phyloP scores from a whole-genome alignment of 2,888 invertebrate species.

The Syrista parreyssii region DNA sequence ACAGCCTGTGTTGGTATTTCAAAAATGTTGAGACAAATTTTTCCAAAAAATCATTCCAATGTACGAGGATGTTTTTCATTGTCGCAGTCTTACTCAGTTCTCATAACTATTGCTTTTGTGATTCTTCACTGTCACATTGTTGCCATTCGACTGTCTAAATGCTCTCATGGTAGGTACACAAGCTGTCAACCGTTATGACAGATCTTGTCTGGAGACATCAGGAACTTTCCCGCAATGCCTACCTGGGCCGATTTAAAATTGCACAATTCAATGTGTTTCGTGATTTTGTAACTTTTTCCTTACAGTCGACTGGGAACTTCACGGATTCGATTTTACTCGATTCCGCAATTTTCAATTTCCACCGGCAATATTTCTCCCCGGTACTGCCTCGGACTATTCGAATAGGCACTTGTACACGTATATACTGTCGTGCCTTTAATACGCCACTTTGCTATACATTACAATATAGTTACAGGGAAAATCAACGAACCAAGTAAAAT shows the following conservation, averaged over 20 bases:
- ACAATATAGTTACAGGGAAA: background rate
- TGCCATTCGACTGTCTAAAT: background rate
- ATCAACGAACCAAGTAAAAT: background rate
- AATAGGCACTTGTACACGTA: background rate
- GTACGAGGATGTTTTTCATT: background rate
- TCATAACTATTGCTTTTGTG: background rate
- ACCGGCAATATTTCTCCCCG: background rate
- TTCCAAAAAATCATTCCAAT: background rate
- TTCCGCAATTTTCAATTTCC: background rate
- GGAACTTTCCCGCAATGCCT: constrained; percentile 38
- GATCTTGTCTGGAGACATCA: constrained; percentile 26
- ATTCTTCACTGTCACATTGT: background rate
- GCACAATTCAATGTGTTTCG: constrained; percentile 29
- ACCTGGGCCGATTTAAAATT: constrained; percentile 34
- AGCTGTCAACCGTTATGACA: constrained; percentile 29
- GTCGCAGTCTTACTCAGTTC: background rate
- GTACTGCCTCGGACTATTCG: background rate
- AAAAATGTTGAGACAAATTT: background rate
- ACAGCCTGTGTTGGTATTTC: background rate
- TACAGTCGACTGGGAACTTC: background rate
- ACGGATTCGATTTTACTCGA: background rate
- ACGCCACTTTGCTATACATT: background rate
- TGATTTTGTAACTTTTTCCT: constrained; percentile 18
- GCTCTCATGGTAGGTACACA: background rate
- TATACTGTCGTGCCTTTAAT: background rate